Conservation (phyloP, 2,113 vertebrate genomes). For the Oryzias curvinotus region DNA sequence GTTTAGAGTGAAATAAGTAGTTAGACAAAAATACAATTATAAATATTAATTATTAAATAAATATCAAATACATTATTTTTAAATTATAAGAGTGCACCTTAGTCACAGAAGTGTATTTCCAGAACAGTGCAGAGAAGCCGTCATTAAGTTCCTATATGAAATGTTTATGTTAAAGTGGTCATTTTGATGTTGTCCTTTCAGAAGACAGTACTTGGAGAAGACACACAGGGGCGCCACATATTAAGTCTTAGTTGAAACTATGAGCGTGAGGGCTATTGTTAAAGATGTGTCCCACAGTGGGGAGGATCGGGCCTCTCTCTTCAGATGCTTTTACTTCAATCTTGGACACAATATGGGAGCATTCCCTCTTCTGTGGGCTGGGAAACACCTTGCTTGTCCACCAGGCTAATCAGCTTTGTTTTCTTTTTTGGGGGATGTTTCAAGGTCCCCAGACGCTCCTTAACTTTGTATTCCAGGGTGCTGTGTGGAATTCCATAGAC, state of each 20-base stretch:
- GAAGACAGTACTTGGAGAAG: conserved; percentile 33
- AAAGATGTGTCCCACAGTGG: too few relatives aligned
- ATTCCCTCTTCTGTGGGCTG: conserved; percentile 82
- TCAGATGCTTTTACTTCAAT: conserved; percentile 33
- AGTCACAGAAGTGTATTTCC: too few relatives aligned
- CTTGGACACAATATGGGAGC: conserved; percentile 76
- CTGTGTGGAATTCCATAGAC: conserved; percentile 99
- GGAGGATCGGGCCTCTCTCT: conserved; percentile 22
- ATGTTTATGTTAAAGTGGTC: too few relatives aligned
- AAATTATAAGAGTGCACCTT: too few relatives aligned
- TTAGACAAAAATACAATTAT: too few relatives aligned
- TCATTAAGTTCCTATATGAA: too few relatives aligned
- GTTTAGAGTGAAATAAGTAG: too few relatives aligned
- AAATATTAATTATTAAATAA: too few relatives aligned
- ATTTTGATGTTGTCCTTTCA: background rate
- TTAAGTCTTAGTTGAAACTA: conserved; percentile 17
- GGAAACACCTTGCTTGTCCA: conserved; percentile 86
- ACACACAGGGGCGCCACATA: conserved; percentile 62
- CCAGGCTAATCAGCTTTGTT: conserved; percentile 89
- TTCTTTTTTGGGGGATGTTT: conserved; percentile 99
- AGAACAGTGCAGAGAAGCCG: too few relatives aligned
- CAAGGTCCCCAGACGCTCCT: conserved; percentile 97
- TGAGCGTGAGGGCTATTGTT: background rate
- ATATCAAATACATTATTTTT: too few relatives aligned
- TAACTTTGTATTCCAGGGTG: conserved; percentile 99